These are phyloP conservation scores for Kradibia gibbosae DNA, from an alignment of 1,140 invertebrate genomes.

Conservation along the genomic window DNA sequence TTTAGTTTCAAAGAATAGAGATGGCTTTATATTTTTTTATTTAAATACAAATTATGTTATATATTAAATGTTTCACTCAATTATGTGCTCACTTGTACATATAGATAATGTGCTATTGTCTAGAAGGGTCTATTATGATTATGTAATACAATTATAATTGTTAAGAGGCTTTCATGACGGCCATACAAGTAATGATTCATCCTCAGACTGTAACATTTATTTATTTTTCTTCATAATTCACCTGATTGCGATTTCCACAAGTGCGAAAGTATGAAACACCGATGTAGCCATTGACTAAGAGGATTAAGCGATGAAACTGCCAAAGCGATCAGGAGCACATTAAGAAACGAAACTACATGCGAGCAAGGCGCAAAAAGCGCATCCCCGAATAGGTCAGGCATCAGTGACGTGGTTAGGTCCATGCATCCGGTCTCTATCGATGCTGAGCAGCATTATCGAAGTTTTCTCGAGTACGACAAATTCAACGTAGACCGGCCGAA, in stretches of 20 bases:
- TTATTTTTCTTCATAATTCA: too few species aligned
- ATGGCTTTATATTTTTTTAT: too few species aligned
- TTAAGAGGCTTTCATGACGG: constrained; percentile 7
- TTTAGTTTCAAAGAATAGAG: too few species aligned
- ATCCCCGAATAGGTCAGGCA: not conserved
- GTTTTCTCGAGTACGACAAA: constrained; percentile 15
- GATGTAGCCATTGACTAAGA: too few species aligned
- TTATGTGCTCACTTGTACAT: too few species aligned
- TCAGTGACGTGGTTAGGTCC: not conserved
- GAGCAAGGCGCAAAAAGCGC: not conserved
- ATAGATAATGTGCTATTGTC: too few species aligned
- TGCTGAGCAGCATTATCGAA: not conserved
- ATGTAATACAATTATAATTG: not conserved
- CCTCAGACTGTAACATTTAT: too few species aligned
- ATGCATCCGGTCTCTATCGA: not conserved
- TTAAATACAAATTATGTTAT: too few species aligned
- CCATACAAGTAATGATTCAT: constrained; percentile 6
- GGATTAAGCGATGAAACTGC: too few species aligned
- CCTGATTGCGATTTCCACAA: too few species aligned
- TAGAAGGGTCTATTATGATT: not conserved
- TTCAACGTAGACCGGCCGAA: constrained; percentile 15
- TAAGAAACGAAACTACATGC: not conserved
- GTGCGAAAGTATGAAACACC: too few species aligned
- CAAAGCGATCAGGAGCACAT: not conserved
- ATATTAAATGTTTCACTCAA: too few species aligned